Percentiles rank a stretch among this genome's conserved stretches.
Conservation (phyloP, 2,888 invertebrate species). For the Pedicia rivosa region DNA sequence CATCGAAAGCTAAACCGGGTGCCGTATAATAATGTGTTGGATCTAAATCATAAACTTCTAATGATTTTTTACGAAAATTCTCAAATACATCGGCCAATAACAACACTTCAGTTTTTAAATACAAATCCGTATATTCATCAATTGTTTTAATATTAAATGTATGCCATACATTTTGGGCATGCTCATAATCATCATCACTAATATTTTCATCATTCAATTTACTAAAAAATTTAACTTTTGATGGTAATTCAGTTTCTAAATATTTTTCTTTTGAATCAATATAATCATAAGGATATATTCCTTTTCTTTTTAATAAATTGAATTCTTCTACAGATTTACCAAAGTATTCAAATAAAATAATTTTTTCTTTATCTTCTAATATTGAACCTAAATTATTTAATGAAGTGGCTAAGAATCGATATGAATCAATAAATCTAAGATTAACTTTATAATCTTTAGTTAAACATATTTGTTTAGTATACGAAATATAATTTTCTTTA, state of each 20-base stretch:
- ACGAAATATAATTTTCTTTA: constrained; percentile 19
- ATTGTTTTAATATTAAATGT: constrained; percentile 14
- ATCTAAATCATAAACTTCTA: constrained; percentile 15
- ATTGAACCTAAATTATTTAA: constrained; percentile 15
- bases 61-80: constrained; percentile 15
- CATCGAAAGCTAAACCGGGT: constrained; percentile 18
- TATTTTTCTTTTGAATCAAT: constrained; percentile 13
- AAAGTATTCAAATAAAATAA: too few relatives aligned
- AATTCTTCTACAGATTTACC: constrained; percentile 5
- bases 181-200: constrained; percentile 11
- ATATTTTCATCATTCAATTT: constrained; percentile 9
- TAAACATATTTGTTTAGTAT: constrained; percentile 9
- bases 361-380: too few relatives aligned
- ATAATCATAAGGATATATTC: constrained; percentile 21
- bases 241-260: constrained; percentile 11
- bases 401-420: constrained; percentile 16
- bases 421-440: constrained; percentile 15
- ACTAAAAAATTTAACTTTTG: constrained; percentile 13
- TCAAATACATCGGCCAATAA: constrained; percentile 18
- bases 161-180: constrained; percentile 15
- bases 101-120: constrained; percentile 16
- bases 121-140: constrained; percentile 16
- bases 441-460: constrained; percentile 6
- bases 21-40: constrained; percentile 17
- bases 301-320: constrained; percentile 15